Base-by-base conservation (phyloP, 2,797 vertebrate species). In the Vultur gryphus region DNA sequence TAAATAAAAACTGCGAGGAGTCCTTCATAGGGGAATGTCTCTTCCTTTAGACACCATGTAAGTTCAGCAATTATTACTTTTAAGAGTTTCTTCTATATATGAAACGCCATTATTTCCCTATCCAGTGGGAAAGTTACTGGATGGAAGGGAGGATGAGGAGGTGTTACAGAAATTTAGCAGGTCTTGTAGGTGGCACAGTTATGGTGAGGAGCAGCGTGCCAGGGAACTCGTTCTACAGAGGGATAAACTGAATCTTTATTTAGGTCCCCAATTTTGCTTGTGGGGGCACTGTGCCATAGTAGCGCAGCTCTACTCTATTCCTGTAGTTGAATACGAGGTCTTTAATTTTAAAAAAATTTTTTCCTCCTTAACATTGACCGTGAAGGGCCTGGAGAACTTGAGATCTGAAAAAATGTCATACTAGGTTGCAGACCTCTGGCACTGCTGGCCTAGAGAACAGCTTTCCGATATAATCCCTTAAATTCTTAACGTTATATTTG, bases 141-240 rank as follows among this genome's bases (percentile, higher is more conserved):
- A 8, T 19, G 59, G 55, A 80, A 76, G 16, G 35, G 55, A 33
- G 13, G 25, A 52, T 55, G 64, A 85, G 35, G 18, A 72, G n/a
- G 6, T 1, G 0, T 44, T 57, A 39, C 13, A 41, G n/a, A 37
- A 15, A 16, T 65, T 86, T n/a, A 54, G 58, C 57, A 65, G 28
- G 33, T 79, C 35, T 89, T 0, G 1, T 24, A 66, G 14, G 41
- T 46, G 13, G 10, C 35, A 43, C 0, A 0, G 44, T 48, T 77
- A 51, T 4, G 6, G 15, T 59, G 44, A 71, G 37, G 55, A 80
- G 43, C 52, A 26, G 11, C 1, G 3, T 52, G 26, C 35, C 39
- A 39, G 37, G 33, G 26, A 75, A 11, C 2, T 3, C 18, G 16
- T 70, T 77, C 26, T 35, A 24, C 16, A 16, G 21, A 48, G 20